Conservation (phyloP, 2,113 vertebrate genomes). For the Phrynocephalus versicolor region DNA sequence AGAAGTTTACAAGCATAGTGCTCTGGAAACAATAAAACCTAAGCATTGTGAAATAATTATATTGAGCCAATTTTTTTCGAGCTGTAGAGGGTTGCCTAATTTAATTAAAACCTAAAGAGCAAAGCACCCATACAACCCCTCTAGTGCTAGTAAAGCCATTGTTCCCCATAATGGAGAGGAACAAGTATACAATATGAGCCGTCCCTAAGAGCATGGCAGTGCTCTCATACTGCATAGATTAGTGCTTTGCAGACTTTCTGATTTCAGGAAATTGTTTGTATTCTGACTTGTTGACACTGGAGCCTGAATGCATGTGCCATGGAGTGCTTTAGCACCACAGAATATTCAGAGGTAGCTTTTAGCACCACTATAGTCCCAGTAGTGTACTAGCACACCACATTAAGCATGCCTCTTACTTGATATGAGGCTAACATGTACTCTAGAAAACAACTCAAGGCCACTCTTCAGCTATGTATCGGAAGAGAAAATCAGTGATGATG, state of each 20-base stretch:
- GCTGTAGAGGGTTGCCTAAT: background rate
- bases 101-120: background rate
- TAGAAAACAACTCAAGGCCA: background rate
- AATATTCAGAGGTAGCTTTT: background rate
- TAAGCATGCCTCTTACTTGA: background rate
- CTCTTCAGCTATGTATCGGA: background rate
- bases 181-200: too few relatives aligned
- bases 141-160: background rate
- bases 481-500: background rate
- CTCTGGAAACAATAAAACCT: background rate
- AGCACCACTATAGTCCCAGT: background rate
- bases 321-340: background rate
- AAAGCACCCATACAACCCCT: background rate
- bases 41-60: background rate
- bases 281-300: background rate
- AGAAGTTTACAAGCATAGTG: background rate
- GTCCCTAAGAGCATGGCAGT: background rate
- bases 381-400: background rate
- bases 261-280: background rate
- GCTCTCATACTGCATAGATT: background rate
- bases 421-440: background rate
- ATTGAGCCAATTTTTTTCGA: background rate
- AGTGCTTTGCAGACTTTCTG: background rate
- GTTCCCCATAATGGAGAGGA: background rate
- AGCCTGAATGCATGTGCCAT: background rate